Evolutionary conservation across 2,888 invertebrate species (phyloP).

Genomic region (Agrotis puta): DNA sequence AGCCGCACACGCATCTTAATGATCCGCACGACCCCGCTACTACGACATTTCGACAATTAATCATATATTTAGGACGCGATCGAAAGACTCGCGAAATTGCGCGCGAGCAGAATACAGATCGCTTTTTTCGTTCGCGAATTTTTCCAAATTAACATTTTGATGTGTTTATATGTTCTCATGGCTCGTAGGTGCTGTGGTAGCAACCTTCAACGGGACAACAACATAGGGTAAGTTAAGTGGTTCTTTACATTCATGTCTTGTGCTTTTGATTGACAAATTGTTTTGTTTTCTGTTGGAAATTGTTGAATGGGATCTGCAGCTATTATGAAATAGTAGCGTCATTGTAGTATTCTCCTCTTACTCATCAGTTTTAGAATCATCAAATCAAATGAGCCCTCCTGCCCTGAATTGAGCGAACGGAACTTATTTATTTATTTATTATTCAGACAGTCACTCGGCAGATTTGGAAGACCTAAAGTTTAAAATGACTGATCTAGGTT

Average conservation of each 20-base stretch:
- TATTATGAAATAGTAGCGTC: not conserved
- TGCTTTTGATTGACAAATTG: slow-evolving; percentile 22
- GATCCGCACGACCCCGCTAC: slow-evolving; percentile 64
- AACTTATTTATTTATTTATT: too few species aligned
- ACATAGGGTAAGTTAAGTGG: slow-evolving; percentile 18
- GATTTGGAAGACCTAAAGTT: too few species aligned
- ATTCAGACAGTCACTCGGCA: too few species aligned
- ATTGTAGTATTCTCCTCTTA: not conserved
- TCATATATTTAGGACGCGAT: slow-evolving; percentile 73
- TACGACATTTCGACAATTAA: slow-evolving; percentile 71
- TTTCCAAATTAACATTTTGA: slow-evolving; percentile 59
- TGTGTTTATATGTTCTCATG: slow-evolving; percentile 25
- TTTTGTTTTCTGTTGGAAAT: slow-evolving; percentile 26
- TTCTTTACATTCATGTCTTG: slow-evolving; percentile 32
- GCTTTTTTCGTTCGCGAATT: slow-evolving; percentile 55
- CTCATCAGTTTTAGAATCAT: too few species aligned
- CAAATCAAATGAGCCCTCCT: too few species aligned
- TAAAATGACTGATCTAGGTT: too few species aligned
- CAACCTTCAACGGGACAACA: slow-evolving; percentile 33
- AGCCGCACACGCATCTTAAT: slow-evolving; percentile 42
- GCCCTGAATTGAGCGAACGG: too few species aligned
- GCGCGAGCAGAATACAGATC: slow-evolving; percentile 62
- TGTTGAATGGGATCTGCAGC: not conserved
- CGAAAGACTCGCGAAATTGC: slow-evolving; percentile 69
- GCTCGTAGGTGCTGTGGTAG: slow-evolving; percentile 35